Evolutionary conservation across 2,797 vertebrate species (phyloP).

Genomic region (Zalophus californianus): DNA sequence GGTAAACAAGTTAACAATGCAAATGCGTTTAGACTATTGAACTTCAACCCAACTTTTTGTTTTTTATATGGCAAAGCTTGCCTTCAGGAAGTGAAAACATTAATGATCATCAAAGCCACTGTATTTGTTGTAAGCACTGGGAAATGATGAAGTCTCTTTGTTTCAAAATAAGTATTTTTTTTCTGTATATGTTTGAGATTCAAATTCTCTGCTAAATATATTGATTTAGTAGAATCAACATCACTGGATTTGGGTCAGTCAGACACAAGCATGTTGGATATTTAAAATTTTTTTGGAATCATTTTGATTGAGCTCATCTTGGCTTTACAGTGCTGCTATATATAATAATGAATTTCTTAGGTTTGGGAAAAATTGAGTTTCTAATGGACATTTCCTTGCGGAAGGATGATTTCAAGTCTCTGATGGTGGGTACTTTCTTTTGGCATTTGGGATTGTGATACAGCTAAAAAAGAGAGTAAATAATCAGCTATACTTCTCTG

Average conservation of each 20-base stretch:
- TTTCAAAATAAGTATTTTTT: not conserved
- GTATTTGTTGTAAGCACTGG: not conserved
- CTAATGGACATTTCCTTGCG: not conserved
- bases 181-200: not conserved
- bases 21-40: not conserved
- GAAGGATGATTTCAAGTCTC: conserved; percentile 15
- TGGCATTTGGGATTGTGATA: not conserved
- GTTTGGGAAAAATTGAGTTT: not conserved
- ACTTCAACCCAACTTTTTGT: not conserved
- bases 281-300: not conserved
- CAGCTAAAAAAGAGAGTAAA: conserved; percentile 12
- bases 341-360: not conserved
- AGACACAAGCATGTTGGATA: not conserved
- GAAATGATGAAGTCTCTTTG: not conserved
- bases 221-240: not conserved
- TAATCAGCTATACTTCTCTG: not conserved
- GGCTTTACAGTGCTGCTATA: not conserved
- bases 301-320: not conserved
- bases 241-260: not conserved
- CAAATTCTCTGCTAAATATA: not conserved
- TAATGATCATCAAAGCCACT: not conserved
- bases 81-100: conserved; percentile 25
- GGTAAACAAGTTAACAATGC: not conserved
- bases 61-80: not conserved
- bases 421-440: not conserved